Evolutionary conservation across 2,113 vertebrate species (phyloP), one percentile per base, ranked within the genome.

Genomic region (Hymenochirus boettgeri): DNA sequence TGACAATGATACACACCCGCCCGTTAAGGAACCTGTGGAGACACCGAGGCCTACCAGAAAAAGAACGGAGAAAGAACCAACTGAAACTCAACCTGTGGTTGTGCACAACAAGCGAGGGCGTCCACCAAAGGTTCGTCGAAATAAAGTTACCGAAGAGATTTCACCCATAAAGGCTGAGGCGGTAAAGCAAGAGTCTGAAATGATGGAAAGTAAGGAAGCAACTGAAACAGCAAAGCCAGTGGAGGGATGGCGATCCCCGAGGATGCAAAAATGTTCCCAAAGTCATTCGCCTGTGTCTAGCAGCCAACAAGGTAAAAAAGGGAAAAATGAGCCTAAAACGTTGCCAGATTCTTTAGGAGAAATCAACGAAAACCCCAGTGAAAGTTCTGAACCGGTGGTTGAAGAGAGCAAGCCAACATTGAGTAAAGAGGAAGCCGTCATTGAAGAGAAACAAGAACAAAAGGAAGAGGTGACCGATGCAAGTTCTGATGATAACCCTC

Each of bases 41-140:
- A 76, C 92, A 9, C 80, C 88, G 1, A 82, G 96, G 18, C 84
- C 90, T 45, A 97, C 90, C 72, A 89, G 95, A 23, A 99, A 97
- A 62, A 88, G 95, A 45, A 65, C 73, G 42, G 93, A 97, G 52
- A 93, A 93, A 75, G 95, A 97, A 45, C 78, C 79, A 0, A 90
- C 90, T 72, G 93, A 96, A 61, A 69, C 81, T 0, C n/a, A n/a
- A n/a, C 78, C 73, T 2, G 77, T 73, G 5, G 70, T 76, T 2
- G 71, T 72, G 45, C 79, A 90, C 21, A 83, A 86, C 0, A 85
- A 92, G 57, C 85, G 95, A 70, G 96, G 96, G 19, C 85, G 95
- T 19, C 96, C 96, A 65, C 94, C 93, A 0, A 98, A 99, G 72
- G 86, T 90, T 7, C 90, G 90, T 8, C 93, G 91, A 22, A n/a